Conservation (phyloP, 2,888 invertebrate genomes). For the Phengaris arion region DNA sequence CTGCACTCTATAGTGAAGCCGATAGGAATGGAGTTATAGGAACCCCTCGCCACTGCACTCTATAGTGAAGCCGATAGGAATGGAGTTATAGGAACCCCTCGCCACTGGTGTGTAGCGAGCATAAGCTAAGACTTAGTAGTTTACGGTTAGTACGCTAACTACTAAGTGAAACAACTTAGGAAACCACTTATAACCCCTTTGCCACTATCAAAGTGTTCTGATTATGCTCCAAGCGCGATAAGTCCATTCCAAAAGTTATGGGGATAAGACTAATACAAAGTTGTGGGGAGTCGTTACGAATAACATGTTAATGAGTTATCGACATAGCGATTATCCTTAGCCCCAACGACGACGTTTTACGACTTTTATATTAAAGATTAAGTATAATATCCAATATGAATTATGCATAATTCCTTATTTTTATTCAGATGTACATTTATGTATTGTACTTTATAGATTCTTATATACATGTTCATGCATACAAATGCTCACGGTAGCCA, state of each 20-base stretch:
- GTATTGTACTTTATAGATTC: too few species aligned
- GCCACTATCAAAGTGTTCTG: neutral
- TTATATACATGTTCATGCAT: too few species aligned
- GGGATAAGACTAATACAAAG: neutral
- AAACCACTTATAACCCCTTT: neutral
- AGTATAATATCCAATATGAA: neutral
- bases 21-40: too few species aligned
- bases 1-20: too few species aligned
- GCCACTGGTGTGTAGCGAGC: too few species aligned
- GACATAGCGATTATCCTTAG: neutral
- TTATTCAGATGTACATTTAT: too few species aligned
- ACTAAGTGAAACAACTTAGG: neutral
- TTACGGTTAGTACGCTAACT: neutral
- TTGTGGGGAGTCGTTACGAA: neutral
- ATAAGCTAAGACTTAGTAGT: neutral
- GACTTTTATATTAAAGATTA: neutral
- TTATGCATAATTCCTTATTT: too few species aligned
- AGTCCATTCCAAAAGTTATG: neutral
- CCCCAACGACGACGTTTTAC: neutral
- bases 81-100: too few species aligned
- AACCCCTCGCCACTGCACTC: too few species aligned
- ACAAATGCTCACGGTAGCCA: too few species aligned
- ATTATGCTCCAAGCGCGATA: neutral
- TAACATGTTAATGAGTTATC: neutral
- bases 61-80: too few species aligned